Conservation (phyloP, 2,113 vertebrate species). For the Sceloporus tristichus region DNA sequence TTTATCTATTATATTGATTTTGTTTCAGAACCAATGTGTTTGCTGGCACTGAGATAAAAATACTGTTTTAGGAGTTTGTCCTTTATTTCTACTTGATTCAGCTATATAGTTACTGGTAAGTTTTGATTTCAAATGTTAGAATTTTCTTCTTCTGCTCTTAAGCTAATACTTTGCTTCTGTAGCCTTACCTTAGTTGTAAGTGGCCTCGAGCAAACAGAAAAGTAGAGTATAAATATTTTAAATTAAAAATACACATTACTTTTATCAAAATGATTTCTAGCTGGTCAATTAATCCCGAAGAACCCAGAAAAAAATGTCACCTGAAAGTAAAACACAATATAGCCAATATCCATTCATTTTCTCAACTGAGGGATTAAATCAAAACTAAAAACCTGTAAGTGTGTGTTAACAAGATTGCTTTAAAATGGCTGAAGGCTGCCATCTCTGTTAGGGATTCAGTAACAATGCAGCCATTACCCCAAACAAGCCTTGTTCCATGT, state of each 20-base stretch:
- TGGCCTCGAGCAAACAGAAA: background rate
- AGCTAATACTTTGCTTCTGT: background rate
- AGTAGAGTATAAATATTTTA: background rate
- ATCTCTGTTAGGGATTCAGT: background rate
- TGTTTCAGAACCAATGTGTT: slow-evolving; percentile 3
- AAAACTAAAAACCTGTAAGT: background rate
- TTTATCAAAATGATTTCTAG: background rate
- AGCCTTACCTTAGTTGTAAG: background rate
- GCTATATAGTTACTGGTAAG: background rate
- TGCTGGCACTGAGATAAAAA: background rate
- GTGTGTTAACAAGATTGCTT: background rate
- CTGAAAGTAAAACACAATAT: slow-evolving; percentile 1
- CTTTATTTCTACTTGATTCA: slow-evolving; percentile 2
- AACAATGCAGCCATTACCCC: background rate
- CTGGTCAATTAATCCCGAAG: background rate
- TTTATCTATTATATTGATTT: background rate
- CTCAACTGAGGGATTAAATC: background rate
- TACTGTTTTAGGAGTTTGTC: background rate
- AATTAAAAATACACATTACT: background rate
- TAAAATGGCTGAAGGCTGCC: background rate
- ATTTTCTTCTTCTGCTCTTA: background rate
- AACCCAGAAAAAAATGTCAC: background rate
- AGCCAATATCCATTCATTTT: background rate
- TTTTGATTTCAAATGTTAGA: background rate
- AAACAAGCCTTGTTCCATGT: background rate